These are phyloP conservation scores for Trematomus loennbergii DNA, from an alignment of 2,113 vertebrate species.

Conservation along the genomic window DNA sequence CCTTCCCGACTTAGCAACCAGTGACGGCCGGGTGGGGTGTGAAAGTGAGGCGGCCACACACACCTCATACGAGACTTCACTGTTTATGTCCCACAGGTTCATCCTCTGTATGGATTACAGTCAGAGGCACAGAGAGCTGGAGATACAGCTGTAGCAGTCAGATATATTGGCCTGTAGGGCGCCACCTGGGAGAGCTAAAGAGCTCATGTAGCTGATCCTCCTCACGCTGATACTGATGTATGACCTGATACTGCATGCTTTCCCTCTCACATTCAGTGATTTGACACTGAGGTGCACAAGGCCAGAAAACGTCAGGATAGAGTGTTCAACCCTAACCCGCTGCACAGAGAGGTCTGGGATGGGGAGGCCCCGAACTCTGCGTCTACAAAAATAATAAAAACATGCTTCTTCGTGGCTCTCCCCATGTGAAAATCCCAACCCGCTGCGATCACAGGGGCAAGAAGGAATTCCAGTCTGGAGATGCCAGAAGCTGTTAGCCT, in stretches of 20 bases:
- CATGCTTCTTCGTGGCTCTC: conserved; percentile 68
- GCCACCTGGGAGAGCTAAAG: conserved; percentile 50
- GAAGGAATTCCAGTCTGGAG: conserved; percentile 76
- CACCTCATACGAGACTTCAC: conserved; percentile 44
- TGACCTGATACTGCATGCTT: conserved; percentile 58
- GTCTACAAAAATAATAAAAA: conserved; percentile 77
- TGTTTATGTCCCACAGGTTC: conserved; percentile 54
- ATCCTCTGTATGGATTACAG: conserved; percentile 49
- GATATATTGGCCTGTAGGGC: conserved; percentile 20
- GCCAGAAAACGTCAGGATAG: conserved; percentile 29
- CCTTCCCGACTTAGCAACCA: conserved; percentile 62
- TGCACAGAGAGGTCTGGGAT: conserved; percentile 40
- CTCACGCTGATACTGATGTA: conserved; percentile 41
- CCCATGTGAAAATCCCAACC: conserved; percentile 69
- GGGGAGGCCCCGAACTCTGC: conserved; percentile 49
- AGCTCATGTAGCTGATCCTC: conserved; percentile 55
- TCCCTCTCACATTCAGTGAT: conserved; percentile 11
- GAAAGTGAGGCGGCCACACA: conserved; percentile 68
- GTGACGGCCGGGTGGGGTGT: conserved; percentile 45
- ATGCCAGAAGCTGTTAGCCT: conserved; percentile 78
- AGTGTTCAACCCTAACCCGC: conserved; percentile 23
- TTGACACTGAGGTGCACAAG: conserved; percentile 31
- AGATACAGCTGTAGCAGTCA: conserved; percentile 17
- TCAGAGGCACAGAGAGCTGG: conserved; percentile 3
- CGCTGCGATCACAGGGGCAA: conserved; percentile 74